Conservation (phyloP, 2,888 invertebrate genomes). For the Microplitis manilae region DNA sequence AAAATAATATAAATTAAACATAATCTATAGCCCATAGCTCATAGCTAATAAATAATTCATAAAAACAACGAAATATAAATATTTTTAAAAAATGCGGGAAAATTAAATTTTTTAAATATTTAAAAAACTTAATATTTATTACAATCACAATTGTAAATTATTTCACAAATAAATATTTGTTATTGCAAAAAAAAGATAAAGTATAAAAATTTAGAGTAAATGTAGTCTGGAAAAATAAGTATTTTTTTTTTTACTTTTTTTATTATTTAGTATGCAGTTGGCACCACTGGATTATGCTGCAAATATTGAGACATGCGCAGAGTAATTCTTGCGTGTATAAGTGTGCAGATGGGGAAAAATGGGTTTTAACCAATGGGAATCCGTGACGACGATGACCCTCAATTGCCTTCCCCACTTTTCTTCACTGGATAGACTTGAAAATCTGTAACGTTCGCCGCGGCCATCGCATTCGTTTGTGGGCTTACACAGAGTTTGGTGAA, state of each 20-base stretch:
- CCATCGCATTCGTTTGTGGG: conserved; percentile 66
- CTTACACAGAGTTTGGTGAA: conserved; percentile 61
- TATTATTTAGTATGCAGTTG: conserved; percentile 39
- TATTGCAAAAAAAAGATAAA: too few relatives aligned
- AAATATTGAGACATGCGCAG: conserved; percentile 40
- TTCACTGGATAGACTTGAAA: conserved; percentile 61
- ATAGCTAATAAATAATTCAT: background rate
- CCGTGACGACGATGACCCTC: conserved; percentile 45
- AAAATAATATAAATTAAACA: background rate
- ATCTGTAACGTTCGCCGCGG: conserved; percentile 67
- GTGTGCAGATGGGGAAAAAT: conserved; percentile 26
- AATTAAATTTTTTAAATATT: too few relatives aligned
- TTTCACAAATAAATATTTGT: too few relatives aligned
- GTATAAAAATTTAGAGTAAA: background rate
- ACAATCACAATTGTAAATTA: too few relatives aligned
- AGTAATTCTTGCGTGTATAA: conserved; percentile 27
- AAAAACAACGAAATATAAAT: background rate
- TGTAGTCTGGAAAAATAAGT: background rate
- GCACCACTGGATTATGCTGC: conserved; percentile 42
- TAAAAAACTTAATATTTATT: too few relatives aligned
- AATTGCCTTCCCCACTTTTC: conserved; percentile 50
- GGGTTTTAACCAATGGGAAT: conserved; percentile 54
- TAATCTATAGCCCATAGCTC: background rate
- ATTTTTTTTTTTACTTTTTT: conserved; percentile 2
- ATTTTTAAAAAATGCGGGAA: too few relatives aligned